phyloP scores from a whole-genome alignment of 2,888 invertebrate species.

The Leptura quadrifasciata region DNA sequence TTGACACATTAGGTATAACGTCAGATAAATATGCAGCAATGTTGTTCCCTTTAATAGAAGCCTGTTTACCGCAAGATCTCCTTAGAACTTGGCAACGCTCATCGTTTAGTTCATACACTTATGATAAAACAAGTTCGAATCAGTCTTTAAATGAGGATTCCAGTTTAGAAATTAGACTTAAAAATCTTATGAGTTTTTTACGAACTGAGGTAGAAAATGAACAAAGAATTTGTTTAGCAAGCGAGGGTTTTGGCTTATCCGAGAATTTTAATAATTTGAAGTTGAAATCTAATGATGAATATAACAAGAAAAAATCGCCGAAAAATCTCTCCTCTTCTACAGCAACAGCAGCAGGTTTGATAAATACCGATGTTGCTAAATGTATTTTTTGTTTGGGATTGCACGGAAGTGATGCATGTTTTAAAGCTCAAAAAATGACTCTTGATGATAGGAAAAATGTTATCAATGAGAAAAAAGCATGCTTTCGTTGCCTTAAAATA shows the following conservation, averaged over 20 bases:
- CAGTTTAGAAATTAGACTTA: constrained; percentile 25
- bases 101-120: constrained; percentile 8
- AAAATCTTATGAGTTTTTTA: constrained; percentile 31
- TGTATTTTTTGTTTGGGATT: constrained; percentile 30
- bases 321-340: neutral
- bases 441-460: constrained; percentile 20
- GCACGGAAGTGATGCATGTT: constrained; percentile 28
- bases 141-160: too few relatives aligned
- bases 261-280: too few relatives aligned
- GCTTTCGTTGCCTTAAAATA: constrained; percentile 30
- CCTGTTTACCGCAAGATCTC: too few relatives aligned
- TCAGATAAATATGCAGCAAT: too few relatives aligned
- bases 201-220: constrained; percentile 37
- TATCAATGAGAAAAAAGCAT: constrained; percentile 6
- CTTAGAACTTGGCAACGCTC: constrained; percentile 58
- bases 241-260: constrained; percentile 37
- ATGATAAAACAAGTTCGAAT: constrained; percentile 8
- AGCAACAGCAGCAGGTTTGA: constrained; percentile 4
- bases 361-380: constrained; percentile 18
- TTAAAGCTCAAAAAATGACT: constrained; percentile 37
- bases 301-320: neutral
- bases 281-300: neutral
- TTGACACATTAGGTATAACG: constrained; percentile 57
- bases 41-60: too few relatives aligned
- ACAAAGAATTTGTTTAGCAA: constrained; percentile 31